Conservation (phyloP, 2,888 invertebrate species). For the Bellardia bayeri region DNA sequence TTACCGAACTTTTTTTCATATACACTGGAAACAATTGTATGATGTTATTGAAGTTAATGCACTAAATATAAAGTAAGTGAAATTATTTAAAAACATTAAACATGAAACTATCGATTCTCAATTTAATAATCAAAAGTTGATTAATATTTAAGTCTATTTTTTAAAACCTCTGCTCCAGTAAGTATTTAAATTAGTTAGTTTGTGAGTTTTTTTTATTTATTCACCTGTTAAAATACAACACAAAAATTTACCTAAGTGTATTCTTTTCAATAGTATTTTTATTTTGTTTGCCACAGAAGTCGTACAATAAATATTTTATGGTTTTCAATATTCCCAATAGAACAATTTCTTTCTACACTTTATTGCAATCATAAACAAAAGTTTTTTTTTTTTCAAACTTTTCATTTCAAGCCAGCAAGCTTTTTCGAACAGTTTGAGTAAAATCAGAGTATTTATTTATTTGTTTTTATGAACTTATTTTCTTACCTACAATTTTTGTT, state of each 20-base stretch:
- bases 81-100: no score
- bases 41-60: no score
- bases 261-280: not conserved
- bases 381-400: constrained; percentile 8
- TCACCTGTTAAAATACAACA: no score
- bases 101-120: no score
- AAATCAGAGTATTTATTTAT: constrained; percentile 31
- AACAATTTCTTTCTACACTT: constrained; percentile 37
- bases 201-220: no score
- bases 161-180: no score
- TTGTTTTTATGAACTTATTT: constrained; percentile 24
- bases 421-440: constrained; percentile 7
- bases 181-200: no score
- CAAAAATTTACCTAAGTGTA: no score
- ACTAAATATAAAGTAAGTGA: no score
- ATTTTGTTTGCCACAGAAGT: not conserved
- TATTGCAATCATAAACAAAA: constrained; percentile 57
- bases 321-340: constrained; percentile 49
- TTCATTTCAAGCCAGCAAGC: not conserved
- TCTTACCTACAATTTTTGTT: not conserved
- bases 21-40: not conserved
- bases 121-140: no score
- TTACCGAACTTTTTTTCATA: not conserved
- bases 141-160: no score
- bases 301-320: constrained; percentile 42